phyloP scores from a whole-genome alignment of 2,797 vertebrate species.

The Onychomys torridus region DNA sequence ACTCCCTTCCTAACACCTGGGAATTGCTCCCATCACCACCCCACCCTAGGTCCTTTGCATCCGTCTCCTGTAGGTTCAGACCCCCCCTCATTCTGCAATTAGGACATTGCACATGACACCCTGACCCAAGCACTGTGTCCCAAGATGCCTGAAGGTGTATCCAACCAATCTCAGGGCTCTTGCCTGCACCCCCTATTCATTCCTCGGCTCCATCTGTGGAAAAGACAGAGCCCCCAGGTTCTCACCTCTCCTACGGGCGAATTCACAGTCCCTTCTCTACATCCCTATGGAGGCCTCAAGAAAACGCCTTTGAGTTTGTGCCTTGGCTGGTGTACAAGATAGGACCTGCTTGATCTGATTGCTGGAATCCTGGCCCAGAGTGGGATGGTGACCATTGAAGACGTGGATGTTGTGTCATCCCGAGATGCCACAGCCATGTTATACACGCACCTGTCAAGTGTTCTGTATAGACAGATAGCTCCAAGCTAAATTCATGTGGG shows the following conservation, averaged over 20 bases:
- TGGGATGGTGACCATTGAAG: neutral
- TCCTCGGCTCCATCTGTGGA: too few relatives aligned
- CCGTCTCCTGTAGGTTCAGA: neutral
- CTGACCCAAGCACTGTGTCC: neutral
- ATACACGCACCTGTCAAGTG: fast-evolving
- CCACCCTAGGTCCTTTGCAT: neutral
- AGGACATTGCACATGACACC: neutral
- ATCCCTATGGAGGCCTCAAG: neutral
- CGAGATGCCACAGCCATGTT: neutral
- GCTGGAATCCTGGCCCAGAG: neutral
- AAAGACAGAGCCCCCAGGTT: too few relatives aligned
- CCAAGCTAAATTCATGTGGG: neutral
- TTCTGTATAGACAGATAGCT: neutral
- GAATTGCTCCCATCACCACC: neutral
- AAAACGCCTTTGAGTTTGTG: neutral
- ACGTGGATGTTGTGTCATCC: neutral
- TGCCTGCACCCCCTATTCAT: neutral
- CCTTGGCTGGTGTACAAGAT: neutral
- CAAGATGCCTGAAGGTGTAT: too few relatives aligned
- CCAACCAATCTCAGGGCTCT: neutral
- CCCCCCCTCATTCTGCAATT: fast-evolving
- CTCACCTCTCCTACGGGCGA: neutral
- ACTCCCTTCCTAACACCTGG: neutral
- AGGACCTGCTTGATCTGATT: neutral
- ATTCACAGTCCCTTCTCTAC: neutral